A percentile compares a stretch with the other conserved stretches of the same genome.
phyloP scores from a whole-genome alignment of 2,797 vertebrate genomes.

The Acropternis orthonyx region DNA sequence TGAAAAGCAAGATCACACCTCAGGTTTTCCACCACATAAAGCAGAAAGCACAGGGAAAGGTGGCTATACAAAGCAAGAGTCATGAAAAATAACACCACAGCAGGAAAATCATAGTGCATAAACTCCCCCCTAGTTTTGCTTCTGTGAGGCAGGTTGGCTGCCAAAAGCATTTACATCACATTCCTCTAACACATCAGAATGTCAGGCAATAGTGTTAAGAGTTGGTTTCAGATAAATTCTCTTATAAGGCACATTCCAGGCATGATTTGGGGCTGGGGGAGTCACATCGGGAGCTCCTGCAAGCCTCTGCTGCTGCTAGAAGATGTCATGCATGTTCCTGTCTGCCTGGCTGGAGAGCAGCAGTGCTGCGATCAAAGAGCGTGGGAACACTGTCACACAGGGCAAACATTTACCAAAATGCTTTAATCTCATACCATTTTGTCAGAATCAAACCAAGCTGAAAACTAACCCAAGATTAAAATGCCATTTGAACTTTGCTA shows the following conservation, averaged over 20 bases:
- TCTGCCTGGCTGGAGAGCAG: neutral
- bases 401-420: neutral
- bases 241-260: neutral
- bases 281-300: neutral
- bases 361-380: neutral
- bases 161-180: neutral
- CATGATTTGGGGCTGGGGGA: neutral
- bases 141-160: neutral
- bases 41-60: neutral
- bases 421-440: neutral
- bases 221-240: neutral
- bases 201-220: neutral
- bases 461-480: neutral
- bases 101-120: neutral
- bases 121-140: neutral
- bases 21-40: neutral
- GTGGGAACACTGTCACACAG: neutral
- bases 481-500: neutral
- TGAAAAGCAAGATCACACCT: slow-evolving; percentile 35
- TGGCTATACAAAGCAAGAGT: neutral
- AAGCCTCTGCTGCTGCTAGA: neutral
- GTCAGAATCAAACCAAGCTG: neutral
- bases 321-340: neutral
- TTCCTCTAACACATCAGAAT: neutral
- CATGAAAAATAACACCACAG: neutral